These are phyloP conservation scores for Pelvicachromis taeniatus DNA, from an alignment of 2,113 vertebrate genomes.

Conservation along the genomic window DNA sequence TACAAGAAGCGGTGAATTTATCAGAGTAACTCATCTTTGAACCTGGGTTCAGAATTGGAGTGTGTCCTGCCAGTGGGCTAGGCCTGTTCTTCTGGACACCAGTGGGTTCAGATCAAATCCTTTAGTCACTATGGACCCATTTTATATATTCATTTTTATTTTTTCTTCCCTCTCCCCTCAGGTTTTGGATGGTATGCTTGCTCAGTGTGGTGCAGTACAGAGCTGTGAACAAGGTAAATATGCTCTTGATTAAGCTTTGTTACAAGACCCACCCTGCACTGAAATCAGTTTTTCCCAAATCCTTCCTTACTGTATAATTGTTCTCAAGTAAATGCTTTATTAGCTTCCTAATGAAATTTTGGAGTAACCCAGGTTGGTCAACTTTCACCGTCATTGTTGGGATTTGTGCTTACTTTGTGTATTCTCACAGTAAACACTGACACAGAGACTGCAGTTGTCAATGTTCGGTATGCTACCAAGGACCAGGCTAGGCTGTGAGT, in stretches of 20 bases:
- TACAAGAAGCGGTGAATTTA: slow-evolving; percentile 14
- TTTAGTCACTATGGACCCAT: not conserved
- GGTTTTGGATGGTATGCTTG: slow-evolving; percentile 68
- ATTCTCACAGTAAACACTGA: slow-evolving; percentile 89
- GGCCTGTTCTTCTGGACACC: slow-evolving; percentile 5
- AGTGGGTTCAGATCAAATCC: slow-evolving; percentile 10
- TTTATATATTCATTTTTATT: not conserved
- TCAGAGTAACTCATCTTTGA: slow-evolving; percentile 2
- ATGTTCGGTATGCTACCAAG: slow-evolving; percentile 93
- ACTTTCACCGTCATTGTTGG: not conserved
- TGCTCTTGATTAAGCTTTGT: not conserved
- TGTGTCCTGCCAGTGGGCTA: slow-evolving; percentile 4
- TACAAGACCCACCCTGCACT: not conserved
- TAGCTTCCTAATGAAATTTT: not conserved
- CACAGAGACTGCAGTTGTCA: slow-evolving; percentile 96
- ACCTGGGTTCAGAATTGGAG: not conserved
- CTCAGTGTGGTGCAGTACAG: slow-evolving; percentile 67
- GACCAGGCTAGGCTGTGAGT: slow-evolving; percentile 98
- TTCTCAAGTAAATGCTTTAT: not conserved
- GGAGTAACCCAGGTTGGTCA: not conserved
- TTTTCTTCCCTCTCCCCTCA: not conserved
- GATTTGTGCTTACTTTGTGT: not conserved
- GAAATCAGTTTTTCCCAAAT: not conserved
- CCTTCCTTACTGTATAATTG: not conserved
- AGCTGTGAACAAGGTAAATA: slow-evolving; percentile 70